A percentile compares a stretch with the other conserved stretches of the same genome.
These are phyloP conservation scores for Porites lobata DNA, from an alignment of 92 coral and sea anemone species.

Conservation along the genomic window DNA sequence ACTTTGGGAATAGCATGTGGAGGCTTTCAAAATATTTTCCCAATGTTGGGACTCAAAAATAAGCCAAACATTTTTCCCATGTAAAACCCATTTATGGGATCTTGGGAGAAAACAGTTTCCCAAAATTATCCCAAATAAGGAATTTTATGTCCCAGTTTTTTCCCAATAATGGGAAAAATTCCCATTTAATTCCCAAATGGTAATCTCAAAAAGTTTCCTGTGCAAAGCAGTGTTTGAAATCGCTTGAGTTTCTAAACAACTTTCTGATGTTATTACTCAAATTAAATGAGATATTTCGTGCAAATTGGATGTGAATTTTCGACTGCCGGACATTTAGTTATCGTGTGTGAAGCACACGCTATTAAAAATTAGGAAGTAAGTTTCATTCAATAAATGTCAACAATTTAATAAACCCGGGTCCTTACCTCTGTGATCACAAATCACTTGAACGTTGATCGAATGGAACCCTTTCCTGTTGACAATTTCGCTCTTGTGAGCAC, in stretches of 20 bases:
- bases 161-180: not conserved
- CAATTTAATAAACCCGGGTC: not conserved
- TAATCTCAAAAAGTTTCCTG: not conserved
- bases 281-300: too few relatives aligned
- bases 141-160: not conserved
- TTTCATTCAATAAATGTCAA: too few relatives aligned
- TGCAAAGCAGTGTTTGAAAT: not conserved
- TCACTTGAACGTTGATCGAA: constrained; percentile 43
- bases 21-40: not conserved
- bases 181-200: constrained; percentile 3
- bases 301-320: too few relatives aligned
- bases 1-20: not conserved
- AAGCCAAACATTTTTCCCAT: not conserved
- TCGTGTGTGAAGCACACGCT: too few relatives aligned
- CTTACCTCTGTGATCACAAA: constrained; percentile 47
- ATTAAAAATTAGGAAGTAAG: too few relatives aligned
- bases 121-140: not conserved
- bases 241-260: too few relatives aligned
- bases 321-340: too few relatives aligned
- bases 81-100: not conserved
- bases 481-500: constrained; percentile 5
- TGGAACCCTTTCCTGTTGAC: constrained; percentile 46
- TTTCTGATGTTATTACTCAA: too few relatives aligned
- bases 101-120: constrained; percentile 8
- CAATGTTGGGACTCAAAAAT: not conserved